Evolutionary conservation across 2,888 invertebrate genomes (phyloP), one percentile per base, ranked within the genome.

Genomic region (Eristalis tenax): DNA sequence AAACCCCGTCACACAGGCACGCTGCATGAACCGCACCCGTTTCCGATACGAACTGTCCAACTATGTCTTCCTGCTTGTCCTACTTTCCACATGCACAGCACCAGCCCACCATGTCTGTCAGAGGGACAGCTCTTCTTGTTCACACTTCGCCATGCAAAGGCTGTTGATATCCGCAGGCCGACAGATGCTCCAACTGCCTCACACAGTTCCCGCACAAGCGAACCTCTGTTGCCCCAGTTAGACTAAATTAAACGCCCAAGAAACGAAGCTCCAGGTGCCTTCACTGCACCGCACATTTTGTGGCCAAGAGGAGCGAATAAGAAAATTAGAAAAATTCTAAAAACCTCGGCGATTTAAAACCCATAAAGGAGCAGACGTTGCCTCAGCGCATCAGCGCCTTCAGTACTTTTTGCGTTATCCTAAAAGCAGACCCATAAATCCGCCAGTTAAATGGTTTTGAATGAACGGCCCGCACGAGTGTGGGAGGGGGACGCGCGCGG

Each of bases 381-480:
- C 11, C 32, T 5, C 32, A 13, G 65, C 18, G 50, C 11, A 38
- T 70, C 28, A 57, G 65, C n/a, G 61, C 59, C 50, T 50, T 50
- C 26, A 59, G 59, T 26, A 59, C 26, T 59, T 59, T 26, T 59
- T 83, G 56, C 64, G 28, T 69, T 69, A 69, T 78, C 65, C 61
- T 28, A 11, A 43, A 56, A 83, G 50, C 28, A 63, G 57, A 69
- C 43, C 11, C 57, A 78, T 83, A 65, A 75, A 79, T 75, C 40
- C 23, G 35, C 38, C 26, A 11, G 18, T 59, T 43, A 65, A 69
- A 64, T 43, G 66, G 18, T 6, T 35, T 38, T 76, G 26, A 75
- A 74, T 26, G 38, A 38, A 73, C 15, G 40, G 35, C 61, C 65
- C 56, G 15, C 15, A 43, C 32, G 32, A 4, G 32, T 32, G 56